A percentile compares a stretch with the other conserved stretches of the same genome.
Evolutionary conservation across 2,888 invertebrate species (phyloP).

Genomic region (Patella ulyssiponensis): DNA sequence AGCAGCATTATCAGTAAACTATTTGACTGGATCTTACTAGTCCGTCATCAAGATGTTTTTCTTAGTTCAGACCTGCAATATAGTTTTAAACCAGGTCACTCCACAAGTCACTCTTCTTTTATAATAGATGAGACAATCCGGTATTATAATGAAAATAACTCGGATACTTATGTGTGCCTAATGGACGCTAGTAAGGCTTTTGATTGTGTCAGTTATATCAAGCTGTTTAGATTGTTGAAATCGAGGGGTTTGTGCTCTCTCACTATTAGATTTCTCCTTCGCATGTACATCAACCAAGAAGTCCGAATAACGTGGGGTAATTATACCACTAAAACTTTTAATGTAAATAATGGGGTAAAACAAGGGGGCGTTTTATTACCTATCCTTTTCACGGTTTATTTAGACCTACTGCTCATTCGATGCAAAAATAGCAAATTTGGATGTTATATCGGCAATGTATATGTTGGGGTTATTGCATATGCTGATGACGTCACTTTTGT

Average conservation of each 20-base stretch:
- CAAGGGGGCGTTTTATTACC: neutral
- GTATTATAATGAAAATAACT: neutral
- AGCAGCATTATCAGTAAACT: neutral
- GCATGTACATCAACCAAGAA: neutral
- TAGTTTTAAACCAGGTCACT: neutral
- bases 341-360: neutral
- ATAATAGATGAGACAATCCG: neutral
- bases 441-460: neutral
- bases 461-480: too few relatives aligned
- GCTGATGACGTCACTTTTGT: too few relatives aligned
- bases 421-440: neutral
- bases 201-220: neutral
- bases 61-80: neutral
- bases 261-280: neutral
- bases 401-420: neutral
- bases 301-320: neutral
- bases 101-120: neutral
- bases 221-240: neutral
- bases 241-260: neutral
- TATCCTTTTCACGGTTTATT: neutral
- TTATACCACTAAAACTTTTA: neutral
- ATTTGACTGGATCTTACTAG: neutral
- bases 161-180: neutral
- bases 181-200: neutral
- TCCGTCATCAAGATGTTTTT: neutral